Evolutionary conservation across 2,797 vertebrate genomes (phyloP), one percentile per base, ranked within the genome.

Genomic region (Cyclura pinguis): DNA sequence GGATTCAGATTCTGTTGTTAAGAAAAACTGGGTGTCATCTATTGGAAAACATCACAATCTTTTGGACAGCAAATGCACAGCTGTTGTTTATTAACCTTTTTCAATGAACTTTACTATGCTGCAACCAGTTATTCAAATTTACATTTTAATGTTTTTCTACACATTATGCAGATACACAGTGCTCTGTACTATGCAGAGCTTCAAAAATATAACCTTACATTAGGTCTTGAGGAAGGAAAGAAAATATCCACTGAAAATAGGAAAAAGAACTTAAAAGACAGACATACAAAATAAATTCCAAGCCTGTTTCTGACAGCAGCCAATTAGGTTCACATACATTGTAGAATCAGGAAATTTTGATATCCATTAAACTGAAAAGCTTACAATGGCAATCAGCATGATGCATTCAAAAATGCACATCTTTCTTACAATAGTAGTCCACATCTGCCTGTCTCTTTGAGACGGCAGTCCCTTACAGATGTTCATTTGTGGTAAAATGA

Each of bases 281-380:
- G 0, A 2, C 62, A 13, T 92, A n/a, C 62, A 90, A 92, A 69
- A 82, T 90, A 77, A 95, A 90, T 92, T 91, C 92, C 10, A 47
- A 83, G 52, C 42, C 57, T 85, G 10, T 72, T 84, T 90, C 72
- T 29, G 64, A 92, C 85, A 94, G 90, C 87, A 92, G n/a, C 83
- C 62, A 77, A 94, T 88, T 85, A 91, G 57, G 32, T 81, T n/a
- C n/a, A 62, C 55, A 73, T 86, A 92, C 57, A 89, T 84, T 69
- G 32, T 29, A 85, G 90, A 35, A 73, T 55, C 4, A 69, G n/a
- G 3, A 72, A 88, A 91, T 94, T 86, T 84, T 42, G 29, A 77
- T 90, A 47, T 59, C 38, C n/a, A 55, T 1, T 42, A 1, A 67
- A 86, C 1, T 0, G 9, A 84, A 38, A 6, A 13, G 3, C 0